A percentile compares a stretch with the other conserved stretches of the same genome.
These are phyloP conservation scores for Aethes cnicana DNA, from an alignment of 2,888 invertebrate genomes.

Conservation along the genomic window DNA sequence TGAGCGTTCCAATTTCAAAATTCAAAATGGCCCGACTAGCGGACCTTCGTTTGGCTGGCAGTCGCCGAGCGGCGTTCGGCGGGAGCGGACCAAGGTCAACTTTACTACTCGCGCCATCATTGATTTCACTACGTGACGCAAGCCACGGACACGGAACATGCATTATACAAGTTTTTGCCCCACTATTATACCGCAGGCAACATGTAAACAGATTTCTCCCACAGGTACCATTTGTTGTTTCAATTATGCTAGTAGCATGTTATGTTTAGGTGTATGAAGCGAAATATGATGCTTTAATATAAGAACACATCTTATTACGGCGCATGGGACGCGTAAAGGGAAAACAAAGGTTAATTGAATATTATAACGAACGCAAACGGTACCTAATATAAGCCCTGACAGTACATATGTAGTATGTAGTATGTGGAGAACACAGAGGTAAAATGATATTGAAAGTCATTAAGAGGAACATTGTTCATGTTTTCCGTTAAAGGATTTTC, in stretches of 20 bases:
- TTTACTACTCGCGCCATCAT: slow-evolving; percentile 73
- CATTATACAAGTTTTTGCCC: slow-evolving; percentile 57
- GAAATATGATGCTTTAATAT: too few relatives aligned
- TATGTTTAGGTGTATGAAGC: neutral
- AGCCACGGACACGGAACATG: slow-evolving; percentile 51
- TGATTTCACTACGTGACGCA: slow-evolving; percentile 74
- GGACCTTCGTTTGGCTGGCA: slow-evolving; percentile 40
- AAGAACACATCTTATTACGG: too few relatives aligned
- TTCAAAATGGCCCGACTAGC: slow-evolving; percentile 40
- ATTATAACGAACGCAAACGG: too few relatives aligned
- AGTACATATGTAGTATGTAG: too few relatives aligned
- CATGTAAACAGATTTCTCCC: slow-evolving; percentile 35
- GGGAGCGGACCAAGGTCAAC: slow-evolving; percentile 64
- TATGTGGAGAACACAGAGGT: too few relatives aligned
- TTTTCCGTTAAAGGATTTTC: slow-evolving; percentile 3
- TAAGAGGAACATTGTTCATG: too few relatives aligned
- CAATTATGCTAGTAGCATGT: neutral
- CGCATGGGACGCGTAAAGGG: too few relatives aligned
- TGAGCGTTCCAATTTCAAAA: slow-evolving; percentile 34
- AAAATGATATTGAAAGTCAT: too few relatives aligned
- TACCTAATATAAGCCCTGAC: too few relatives aligned
- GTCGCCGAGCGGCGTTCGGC: slow-evolving; percentile 34
- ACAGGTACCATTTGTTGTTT: slow-evolving; percentile 16
- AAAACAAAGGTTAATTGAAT: too few relatives aligned
- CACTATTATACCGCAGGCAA: slow-evolving; percentile 42